Base-by-base conservation (phyloP, 1,140 invertebrate species). In the Drosophila truncata region DNA sequence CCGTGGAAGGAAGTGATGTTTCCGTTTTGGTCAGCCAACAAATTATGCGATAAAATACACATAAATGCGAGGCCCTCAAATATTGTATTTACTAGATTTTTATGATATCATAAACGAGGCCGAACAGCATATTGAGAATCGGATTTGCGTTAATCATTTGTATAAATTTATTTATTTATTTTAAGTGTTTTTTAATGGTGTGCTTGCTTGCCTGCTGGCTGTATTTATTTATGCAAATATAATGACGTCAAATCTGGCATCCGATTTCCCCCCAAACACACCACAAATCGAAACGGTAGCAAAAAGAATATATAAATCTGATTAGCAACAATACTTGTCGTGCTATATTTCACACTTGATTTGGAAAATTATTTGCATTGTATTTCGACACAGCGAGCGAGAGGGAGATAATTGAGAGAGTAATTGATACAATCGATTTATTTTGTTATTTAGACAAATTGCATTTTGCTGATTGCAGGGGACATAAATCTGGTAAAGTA, bases 1-100 rank as follows among this genome's bases (percentile, higher is more conserved):
- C 41, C 64, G 50, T 47, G 64, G 42, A 72, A 59, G 70, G 70
- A 73, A 73, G 67, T 35, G 25, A 49, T 35, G 37, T 72, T 73
- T 73, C 70, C 70, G 67, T 60, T 72, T 71, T 7, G 39, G 66
- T 50, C 54, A 18, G n/a, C 70, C 35, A 29, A 72, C 85, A 88
- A 88, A 88, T 88, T 90, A 81, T 88, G 73, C 85, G 73, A 88
- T 88, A 90, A 88, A 90, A 85, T 69, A 77, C 71, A 64, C 62
- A 72, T 78, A 63, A 70, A 74, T 69, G 13, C 54, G 52, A 7
- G 39, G 20, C 18, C 52, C 44, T 42, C 27, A 54, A 76, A 72
- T 33, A 79, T 78, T 70, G 57, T 52, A 78, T 73, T 58, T 71
- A 73, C 59, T 60, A 72, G 75, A 72, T 79, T 78, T 78, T 78